phyloP scores from a whole-genome alignment of 2,888 invertebrate genomes.

The Auanema freiburgensis region DNA sequence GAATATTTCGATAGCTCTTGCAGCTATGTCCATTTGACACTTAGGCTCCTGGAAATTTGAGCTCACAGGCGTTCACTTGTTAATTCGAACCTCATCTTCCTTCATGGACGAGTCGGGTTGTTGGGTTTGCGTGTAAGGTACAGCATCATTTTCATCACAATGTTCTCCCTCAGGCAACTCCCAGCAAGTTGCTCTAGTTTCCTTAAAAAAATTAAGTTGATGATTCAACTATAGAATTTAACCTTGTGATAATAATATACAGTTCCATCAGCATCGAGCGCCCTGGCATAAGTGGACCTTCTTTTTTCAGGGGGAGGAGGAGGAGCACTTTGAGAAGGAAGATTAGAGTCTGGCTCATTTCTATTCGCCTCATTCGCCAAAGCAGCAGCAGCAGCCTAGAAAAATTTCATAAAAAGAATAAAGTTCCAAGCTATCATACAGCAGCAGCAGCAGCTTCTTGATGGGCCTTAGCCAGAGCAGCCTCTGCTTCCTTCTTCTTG shows the following conservation, averaged over 20 bases:
- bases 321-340: slow-evolving; percentile 1
- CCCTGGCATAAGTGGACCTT: slow-evolving; percentile 85
- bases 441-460: neutral
- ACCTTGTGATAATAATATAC: slow-evolving; percentile 78
- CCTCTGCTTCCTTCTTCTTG: slow-evolving; percentile 3
- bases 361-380: neutral
- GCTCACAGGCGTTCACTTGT: neutral
- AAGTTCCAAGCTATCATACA: no score
- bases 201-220: slow-evolving; percentile 1
- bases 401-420: no score
- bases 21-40: neutral
- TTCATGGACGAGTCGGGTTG: slow-evolving; percentile 17
- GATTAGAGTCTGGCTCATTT: neutral
- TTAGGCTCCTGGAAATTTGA: neutral
- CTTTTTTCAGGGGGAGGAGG: slow-evolving; percentile 65
- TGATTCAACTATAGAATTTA: neutral
- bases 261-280: slow-evolving; percentile 80
- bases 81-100: slow-evolving; percentile 12
- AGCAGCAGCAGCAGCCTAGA: neutral
- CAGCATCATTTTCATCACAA: slow-evolving; percentile 8
- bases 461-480: slow-evolving; percentile 2
- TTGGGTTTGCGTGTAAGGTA: neutral
- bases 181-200: slow-evolving; percentile 13
- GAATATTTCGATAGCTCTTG: neutral
- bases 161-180: slow-evolving; percentile 15